Base-by-base conservation (phyloP, 1,140 invertebrate genomes). In the Pachypsylla venusta region DNA sequence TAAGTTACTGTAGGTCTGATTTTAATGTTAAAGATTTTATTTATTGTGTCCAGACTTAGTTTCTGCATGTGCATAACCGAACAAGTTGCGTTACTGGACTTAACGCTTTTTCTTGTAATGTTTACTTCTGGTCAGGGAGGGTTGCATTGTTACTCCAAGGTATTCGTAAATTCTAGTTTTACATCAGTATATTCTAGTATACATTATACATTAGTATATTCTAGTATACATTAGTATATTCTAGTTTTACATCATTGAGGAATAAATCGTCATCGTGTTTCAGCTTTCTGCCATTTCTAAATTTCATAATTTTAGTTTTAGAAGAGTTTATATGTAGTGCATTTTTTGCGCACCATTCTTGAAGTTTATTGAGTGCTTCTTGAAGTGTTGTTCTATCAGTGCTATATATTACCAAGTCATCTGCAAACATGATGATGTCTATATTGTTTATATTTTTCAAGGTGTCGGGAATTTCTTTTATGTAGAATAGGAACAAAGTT, bases 201-300 rank as follows among this genome's bases (percentile, higher is more conserved):
- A n/a, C n/a, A n/a, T n/a, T n/a, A n/a, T n/a, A n/a, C n/a, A n/a
- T n/a, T n/a, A n/a, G n/a, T n/a, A n/a, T n/a, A n/a, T n/a, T n/a
- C n/a, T n/a, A n/a, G n/a, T 48, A 48, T 48, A 19, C 42, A 48
- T 48, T 48, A 48, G 22, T 22, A 48, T 19, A 48, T 48, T 48
- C 42, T n/a, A 48, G 16, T 7, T 4, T 4, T 3, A 7, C 4
- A 22, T 48, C 22, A 22, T 48, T 48, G 5, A 48, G 5, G 16
- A 10, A 19, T n/a, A 48, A n/a, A 7, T 48, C 4, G n/a, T 48
- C 42, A 10, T n/a, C 4, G 5, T 5, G n/a, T 10, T 19, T 48
- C 16, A 48, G 16, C 22, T 48, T 48, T 5, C 42, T 22, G 4
- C 42, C 42, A 10, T 48, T 48, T 48, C 42, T 48, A 48, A 4